phyloP scores from a whole-genome alignment of 2,113 vertebrate genomes.

The Scatophagus argus region DNA sequence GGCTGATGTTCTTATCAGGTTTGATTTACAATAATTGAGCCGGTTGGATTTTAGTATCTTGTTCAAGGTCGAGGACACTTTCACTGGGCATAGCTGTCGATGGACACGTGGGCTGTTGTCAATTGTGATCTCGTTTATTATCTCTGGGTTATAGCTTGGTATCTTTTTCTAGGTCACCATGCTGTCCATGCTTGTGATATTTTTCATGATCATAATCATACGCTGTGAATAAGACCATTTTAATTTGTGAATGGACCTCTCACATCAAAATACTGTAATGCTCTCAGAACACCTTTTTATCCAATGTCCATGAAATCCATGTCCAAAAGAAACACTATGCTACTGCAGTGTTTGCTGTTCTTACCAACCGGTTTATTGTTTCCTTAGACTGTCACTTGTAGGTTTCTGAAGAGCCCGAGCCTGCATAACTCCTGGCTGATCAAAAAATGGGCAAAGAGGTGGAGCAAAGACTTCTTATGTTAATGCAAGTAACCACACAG shows the following conservation, averaged over 20 bases:
- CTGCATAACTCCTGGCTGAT: too few species aligned
- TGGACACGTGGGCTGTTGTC: constrained; percentile 29
- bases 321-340: background rate
- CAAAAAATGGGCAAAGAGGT: too few species aligned
- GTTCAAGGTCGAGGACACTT: constrained; percentile 41
- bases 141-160: constrained; percentile 1
- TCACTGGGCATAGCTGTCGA: background rate
- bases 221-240: background rate
- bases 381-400: too few species aligned
- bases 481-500: too few species aligned
- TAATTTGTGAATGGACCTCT: background rate
- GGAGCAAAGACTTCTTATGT: too few species aligned
- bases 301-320: background rate
- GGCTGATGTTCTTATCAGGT: constrained; percentile 37
- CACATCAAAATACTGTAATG: background rate
- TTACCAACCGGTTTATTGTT: background rate
- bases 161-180: constrained; percentile 11
- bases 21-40: constrained; percentile 50
- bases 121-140: constrained; percentile 34
- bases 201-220: background rate
- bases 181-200: background rate
- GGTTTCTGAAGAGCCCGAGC: too few species aligned
- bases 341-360: background rate
- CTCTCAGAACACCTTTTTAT: background rate
- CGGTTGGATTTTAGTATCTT: constrained; percentile 28